Base-by-base conservation (phyloP, 1,140 invertebrate genomes). In the Drosophila yakuba region DNA sequence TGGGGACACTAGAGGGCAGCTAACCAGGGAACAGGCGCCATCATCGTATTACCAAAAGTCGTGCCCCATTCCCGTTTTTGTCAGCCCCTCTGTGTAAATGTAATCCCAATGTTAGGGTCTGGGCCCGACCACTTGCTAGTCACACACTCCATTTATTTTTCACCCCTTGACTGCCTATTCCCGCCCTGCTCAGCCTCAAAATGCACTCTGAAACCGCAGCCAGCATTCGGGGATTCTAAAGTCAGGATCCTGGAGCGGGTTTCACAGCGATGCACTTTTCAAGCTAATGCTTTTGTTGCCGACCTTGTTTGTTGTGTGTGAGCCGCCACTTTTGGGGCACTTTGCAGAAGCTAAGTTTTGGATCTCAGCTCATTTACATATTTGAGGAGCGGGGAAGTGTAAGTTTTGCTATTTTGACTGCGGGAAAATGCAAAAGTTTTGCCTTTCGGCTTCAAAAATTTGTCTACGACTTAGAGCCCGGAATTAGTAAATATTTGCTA, bases 141-240 rank as follows among this genome's bases (percentile, higher is more conserved):
- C 77, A 88, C 77, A 88, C 84, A 88, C 84, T 84, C 84, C 84
- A 88, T 88, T 88, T 88, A 88, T 89, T 88, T 84, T 88, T 88
- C 84, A 89, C 80, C 89, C 84, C 84, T 84, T 67, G 68, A 58
- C 63, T 45, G 28, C 52, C 66, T 78, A n/a, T 76, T 48, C 72
- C 76, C 60, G 74, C 80, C 59, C 66, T 41, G 50, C 44, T 54
- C 64, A 44, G 62, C 41, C 47, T 73, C 56, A 54, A 79, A 83
- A 59, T 80, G 78, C 78, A 80, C 74, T 80, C 61, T 52, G 69
- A 59, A 69, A 66, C 80, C 72, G 54, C 55, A 66, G 68, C 55
- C 58, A 54, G 61, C 17, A 41, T 60, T 39, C 66, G 50, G 59
- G 59, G 8, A 28, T 17, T 14, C 28, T 7, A 28, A 39, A 63